Evolutionary conservation across 2,797 vertebrate species (phyloP).

Genomic region (Cephalopachus bancanus): DNA sequence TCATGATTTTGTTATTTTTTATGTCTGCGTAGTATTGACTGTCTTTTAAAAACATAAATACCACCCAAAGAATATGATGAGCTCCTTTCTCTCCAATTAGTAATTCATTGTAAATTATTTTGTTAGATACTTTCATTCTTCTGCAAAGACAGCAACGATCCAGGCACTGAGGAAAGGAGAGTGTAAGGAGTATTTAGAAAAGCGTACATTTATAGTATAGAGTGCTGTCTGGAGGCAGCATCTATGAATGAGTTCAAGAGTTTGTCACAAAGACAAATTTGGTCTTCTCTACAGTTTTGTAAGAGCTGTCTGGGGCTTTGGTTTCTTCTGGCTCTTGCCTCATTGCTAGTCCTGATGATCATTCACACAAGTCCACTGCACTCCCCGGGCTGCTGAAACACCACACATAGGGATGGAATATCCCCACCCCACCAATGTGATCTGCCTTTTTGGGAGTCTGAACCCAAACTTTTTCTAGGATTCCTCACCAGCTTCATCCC

Average conservation of each 20-base stretch:
- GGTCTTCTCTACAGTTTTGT: background rate
- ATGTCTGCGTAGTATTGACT: background rate
- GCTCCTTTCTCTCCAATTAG: background rate
- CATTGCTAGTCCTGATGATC: background rate
- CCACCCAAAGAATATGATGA: background rate
- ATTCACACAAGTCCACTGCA: background rate
- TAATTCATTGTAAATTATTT: constrained; percentile 24
- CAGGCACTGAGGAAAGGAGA: background rate
- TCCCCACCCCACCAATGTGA: background rate
- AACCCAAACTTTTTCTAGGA: background rate
- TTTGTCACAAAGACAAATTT: background rate
- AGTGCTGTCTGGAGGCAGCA: background rate
- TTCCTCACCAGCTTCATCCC: background rate
- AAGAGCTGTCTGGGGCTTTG: background rate
- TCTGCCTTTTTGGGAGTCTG: background rate
- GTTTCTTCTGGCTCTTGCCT: background rate
- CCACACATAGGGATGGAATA: rapidly evolving
- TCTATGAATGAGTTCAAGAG: background rate
- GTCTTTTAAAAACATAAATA: constrained; percentile 33
- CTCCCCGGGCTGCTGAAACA: no score
- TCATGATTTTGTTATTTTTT: no score
- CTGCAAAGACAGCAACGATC: background rate
- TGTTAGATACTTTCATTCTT: background rate
- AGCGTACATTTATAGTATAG: background rate
- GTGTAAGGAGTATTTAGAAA: background rate